Evolutionary conservation across 2,113 vertebrate genomes (phyloP).

Genomic region (Oncorhynchus clarkii): DNA sequence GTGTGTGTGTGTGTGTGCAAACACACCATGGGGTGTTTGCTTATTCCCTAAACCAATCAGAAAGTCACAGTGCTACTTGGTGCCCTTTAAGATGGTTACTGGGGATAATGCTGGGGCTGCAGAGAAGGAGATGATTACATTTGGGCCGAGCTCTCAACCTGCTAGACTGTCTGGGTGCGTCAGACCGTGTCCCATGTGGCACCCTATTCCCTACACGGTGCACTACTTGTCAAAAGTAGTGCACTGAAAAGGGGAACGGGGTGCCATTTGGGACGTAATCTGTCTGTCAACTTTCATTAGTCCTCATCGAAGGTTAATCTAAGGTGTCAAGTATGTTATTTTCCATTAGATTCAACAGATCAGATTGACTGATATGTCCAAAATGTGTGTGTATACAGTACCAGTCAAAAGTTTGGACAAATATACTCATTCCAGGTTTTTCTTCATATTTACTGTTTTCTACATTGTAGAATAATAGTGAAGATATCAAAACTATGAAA

Average conservation of each 20-base stretch:
- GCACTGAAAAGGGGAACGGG: too few species aligned
- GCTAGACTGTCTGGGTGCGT: not conserved
- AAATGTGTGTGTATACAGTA: not conserved
- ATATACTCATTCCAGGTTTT: too few species aligned
- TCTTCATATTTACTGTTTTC: too few species aligned
- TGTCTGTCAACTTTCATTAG: not conserved
- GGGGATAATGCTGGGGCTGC: not conserved
- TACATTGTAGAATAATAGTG: too few species aligned
- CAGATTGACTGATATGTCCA: not conserved
- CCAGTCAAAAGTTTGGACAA: too few species aligned
- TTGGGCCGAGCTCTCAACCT: not conserved
- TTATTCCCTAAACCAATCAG: constrained; percentile 4
- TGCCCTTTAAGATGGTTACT: not conserved
- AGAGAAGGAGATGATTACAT: not conserved
- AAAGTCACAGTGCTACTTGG: not conserved
- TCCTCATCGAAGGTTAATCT: not conserved
- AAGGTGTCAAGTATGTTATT: not conserved
- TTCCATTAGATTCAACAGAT: not conserved
- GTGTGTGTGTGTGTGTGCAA: not conserved
- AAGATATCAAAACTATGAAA: too few species aligned
- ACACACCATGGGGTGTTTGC: not conserved
- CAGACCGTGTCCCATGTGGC: too few species aligned
- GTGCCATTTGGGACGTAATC: too few species aligned
- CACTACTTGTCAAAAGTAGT: too few species aligned
- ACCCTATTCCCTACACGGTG: too few species aligned